A percentile compares a stretch with the other conserved stretches of the same genome.
Conservation (phyloP, 1,140 invertebrate species). For the Neuroterus valhalla region DNA sequence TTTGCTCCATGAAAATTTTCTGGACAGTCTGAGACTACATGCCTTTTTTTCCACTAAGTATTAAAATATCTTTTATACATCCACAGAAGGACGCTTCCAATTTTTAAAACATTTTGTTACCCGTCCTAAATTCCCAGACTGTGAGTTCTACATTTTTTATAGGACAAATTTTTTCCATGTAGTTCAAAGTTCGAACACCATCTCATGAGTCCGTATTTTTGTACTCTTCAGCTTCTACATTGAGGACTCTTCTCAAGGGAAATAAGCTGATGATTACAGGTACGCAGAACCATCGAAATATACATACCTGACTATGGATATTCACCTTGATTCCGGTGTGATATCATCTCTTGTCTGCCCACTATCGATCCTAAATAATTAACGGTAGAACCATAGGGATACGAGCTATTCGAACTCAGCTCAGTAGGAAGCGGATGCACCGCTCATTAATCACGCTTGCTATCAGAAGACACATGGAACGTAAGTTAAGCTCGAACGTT, state of each 20-base stretch:
- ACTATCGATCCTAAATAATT: constrained; percentile 43
- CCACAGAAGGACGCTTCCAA: no score
- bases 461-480: constrained; percentile 3
- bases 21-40: no score
- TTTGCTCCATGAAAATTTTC: no score
- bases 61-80: no score
- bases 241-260: constrained; percentile 3
- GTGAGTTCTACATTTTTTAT: no score
- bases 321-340: constrained; percentile 10
- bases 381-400: constrained; percentile 51
- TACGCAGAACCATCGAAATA: neutral
- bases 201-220: neutral
- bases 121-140: no score
- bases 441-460: constrained; percentile 48
- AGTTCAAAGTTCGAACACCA: no score
- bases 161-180: no score
- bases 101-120: no score
- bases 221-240: no score
- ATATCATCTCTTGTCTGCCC: constrained; percentile 15
- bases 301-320: constrained; percentile 1
- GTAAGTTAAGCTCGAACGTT: constrained; percentile 18
- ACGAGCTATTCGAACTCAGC: constrained; percentile 49
- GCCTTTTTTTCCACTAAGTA: no score
- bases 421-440: constrained; percentile 40
- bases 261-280: constrained; percentile 1